A percentile compares a stretch with the other conserved stretches of the same genome.
These are phyloP conservation scores for Mizuhopecten yessoensis DNA, from an alignment of 1,140 invertebrate species.

Conservation along the genomic window DNA sequence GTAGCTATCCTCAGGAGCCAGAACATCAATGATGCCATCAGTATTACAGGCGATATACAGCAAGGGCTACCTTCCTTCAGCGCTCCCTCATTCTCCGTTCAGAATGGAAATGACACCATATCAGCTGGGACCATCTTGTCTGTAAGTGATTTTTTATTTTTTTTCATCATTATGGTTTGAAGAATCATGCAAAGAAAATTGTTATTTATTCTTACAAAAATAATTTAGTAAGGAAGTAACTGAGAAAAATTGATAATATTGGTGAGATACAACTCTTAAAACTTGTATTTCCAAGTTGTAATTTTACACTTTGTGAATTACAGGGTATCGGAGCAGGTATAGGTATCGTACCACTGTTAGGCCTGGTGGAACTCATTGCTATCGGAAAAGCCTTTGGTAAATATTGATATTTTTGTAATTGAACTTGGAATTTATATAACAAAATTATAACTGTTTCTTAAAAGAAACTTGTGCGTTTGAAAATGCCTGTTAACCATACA, in stretches of 20 bases:
- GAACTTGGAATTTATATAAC: not conserved
- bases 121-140: constrained; percentile 67
- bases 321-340: constrained; percentile 82
- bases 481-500: too few species aligned
- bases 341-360: constrained; percentile 80
- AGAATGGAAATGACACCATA: constrained; percentile 67
- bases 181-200: too few species aligned
- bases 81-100: constrained; percentile 75
- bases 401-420: not conserved
- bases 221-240: too few species aligned
- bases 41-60: constrained; percentile 79
- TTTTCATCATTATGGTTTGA: too few species aligned
- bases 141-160: constrained; percentile 57
- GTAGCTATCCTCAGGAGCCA: constrained; percentile 71
- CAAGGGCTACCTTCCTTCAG: constrained; percentile 80
- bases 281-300: not conserved
- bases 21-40: constrained; percentile 68
- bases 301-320: constrained; percentile 45
- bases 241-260: too few species aligned
- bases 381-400: constrained; percentile 83
- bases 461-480: too few species aligned
- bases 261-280: not conserved
- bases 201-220: too few species aligned
- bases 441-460: too few species aligned
- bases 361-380: constrained; percentile 82